Conservation (phyloP, 2,888 invertebrate genomes). For the Noctua janthina region DNA sequence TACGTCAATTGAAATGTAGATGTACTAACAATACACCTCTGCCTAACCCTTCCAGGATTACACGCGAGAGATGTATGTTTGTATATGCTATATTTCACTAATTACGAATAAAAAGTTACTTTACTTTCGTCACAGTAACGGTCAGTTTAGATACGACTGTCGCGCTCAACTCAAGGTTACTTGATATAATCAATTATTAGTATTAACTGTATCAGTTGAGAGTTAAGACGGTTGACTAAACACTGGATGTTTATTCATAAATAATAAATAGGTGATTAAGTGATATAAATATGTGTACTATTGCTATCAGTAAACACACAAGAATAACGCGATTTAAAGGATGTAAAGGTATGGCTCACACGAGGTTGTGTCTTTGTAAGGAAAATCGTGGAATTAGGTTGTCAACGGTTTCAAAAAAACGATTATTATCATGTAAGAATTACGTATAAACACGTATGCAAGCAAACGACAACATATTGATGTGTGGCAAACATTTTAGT, state of each 20-base stretch:
- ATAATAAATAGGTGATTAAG: constrained; percentile 1
- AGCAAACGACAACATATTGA: background rate
- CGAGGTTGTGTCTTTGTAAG: background rate
- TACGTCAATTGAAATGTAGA: background rate
- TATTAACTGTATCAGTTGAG: constrained; percentile 38
- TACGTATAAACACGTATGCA: background rate
- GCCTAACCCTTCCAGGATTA: background rate
- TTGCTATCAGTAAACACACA: constrained; percentile 53
- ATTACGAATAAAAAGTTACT: constrained; percentile 14
- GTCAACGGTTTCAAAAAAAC: too few relatives aligned
- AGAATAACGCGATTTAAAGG: constrained; percentile 21
- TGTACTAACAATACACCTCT: background rate
- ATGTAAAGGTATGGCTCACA: constrained; percentile 26
- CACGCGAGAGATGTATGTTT: background rate
- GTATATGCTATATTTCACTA: background rate
- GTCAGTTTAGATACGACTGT: constrained; percentile 44
- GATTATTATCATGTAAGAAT: background rate
- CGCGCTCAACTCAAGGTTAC: constrained; percentile 39
- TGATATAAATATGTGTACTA: constrained; percentile 50
- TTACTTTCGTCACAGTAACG: constrained; percentile 44
- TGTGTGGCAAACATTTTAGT: background rate
- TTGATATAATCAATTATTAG: constrained; percentile 28
- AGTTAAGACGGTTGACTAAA: constrained; percentile 30
- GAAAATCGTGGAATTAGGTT: background rate
- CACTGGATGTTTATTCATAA: constrained; percentile 19